phyloP scores from a whole-genome alignment of 2,113 vertebrate species.

The Daubentonia madagascariensis region DNA sequence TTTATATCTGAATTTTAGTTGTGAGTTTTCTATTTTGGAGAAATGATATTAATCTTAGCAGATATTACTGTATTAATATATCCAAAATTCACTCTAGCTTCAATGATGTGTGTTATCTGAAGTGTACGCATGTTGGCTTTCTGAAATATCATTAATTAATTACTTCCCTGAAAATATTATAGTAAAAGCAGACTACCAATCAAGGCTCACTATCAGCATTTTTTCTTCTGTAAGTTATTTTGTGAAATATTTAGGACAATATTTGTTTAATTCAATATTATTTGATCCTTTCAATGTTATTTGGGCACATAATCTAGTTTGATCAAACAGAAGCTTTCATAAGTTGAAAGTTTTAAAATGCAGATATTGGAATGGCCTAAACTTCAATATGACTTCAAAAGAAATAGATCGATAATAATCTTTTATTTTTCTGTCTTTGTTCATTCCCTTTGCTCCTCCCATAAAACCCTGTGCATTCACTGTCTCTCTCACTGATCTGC shows the following conservation, averaged over 20 bases:
- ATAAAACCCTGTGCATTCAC: background rate
- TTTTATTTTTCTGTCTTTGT: background rate
- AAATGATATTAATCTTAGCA: background rate
- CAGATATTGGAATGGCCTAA: background rate
- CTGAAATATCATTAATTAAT: background rate
- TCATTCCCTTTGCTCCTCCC: background rate
- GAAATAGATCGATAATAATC: background rate
- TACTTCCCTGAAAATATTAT: background rate
- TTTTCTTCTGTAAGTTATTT: background rate
- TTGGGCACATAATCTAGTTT: background rate
- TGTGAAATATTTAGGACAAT: background rate
- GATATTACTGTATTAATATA: background rate
- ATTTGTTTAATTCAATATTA: background rate
- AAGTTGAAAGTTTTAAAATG: background rate
- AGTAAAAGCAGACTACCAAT: background rate
- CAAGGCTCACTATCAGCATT: background rate
- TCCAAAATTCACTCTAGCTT: background rate
- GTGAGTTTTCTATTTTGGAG: background rate
- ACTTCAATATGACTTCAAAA: slow-evolving; percentile 45
- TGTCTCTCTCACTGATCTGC: background rate
- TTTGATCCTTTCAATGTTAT: background rate
- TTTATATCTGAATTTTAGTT: background rate
- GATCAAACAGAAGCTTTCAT: slow-evolving; percentile 44
- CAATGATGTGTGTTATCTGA: background rate
- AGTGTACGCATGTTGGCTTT: background rate